Base-by-base conservation (phyloP, 2,113 vertebrate species). In the Boulengerochromis microlepis region DNA sequence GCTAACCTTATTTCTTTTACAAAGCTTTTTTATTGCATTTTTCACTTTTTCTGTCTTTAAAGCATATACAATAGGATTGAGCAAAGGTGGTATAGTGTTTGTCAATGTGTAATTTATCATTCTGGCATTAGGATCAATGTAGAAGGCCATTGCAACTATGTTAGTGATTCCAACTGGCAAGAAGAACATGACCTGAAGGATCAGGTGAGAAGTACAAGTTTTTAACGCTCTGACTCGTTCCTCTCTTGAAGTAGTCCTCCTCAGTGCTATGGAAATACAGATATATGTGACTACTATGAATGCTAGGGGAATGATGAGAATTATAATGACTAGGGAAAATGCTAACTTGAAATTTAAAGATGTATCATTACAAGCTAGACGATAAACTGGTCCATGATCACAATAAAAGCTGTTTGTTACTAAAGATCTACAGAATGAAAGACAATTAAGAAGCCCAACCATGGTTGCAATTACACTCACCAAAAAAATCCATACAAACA, bases 121-220 rank as follows among this genome's bases (percentile, higher is more conserved):
- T 13, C 95, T 87, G 9, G 19, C 33, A 35, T 95, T 94, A 15
- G 85, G 86, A 26, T 92, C 31, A 31, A 93, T 90, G 33, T 26
- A 18, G 2, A 82, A 35, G 26, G 4, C 3, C 3, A 84, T 2
- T 22, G 26, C 2, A 3, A 31, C 45, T 26, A 89, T 16, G 31
- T 86, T 91, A 19, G 82, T 87, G 1, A 33, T 15, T 2, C 83
- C 0, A 33, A 64, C 1, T 22, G 85, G 78, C 5, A 86, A 6
- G 9, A 53, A 95, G 50, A 91, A 93, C 9, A 95, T 6, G n/a
- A 33, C 78, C 5, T 95, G 93, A 78, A 96, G 92, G 8, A 94
- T 89, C n/a, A 96, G 52, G 12, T 96, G 95, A 47, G 93, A 92
- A 10, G 87, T 92, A 42, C 95, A 96, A 7, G 95, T 96, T 92